Evolutionary conservation across 2,797 vertebrate species (phyloP), one percentile per base, ranked within the genome.

Genomic region (Enteromius radiatus): DNA sequence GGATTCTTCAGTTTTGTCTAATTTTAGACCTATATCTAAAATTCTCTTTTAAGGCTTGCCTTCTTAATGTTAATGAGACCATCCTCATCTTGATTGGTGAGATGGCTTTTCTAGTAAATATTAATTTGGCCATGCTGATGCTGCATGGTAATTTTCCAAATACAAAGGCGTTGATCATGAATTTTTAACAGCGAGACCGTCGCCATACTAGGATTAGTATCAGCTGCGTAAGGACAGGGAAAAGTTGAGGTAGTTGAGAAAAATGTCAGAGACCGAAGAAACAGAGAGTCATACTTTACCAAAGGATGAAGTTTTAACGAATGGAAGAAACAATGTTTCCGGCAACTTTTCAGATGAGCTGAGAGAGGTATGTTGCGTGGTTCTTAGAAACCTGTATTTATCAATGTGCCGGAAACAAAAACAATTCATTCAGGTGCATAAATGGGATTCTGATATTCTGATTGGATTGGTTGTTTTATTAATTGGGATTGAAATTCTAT

Each of bases 361-460:
- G 78, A 86, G 81, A 75, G 91, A 92, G 89, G 93, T 92, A 84
- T 88, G 90, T 52, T 63, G 36, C 11, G n/a, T 41, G 45, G 45
- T 45, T 68, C 33, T 52, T 23, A 19, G 28, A 28, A 26, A 28
- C 21, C 8, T 49, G 28, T 56, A 19, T n/a, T 69, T 15, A 71
- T 61, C 54, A 31, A 5, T 45, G 12, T n/a, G 8, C 4, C 2
- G 23, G 7, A 5, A 80, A 43, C 17, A 33, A 33, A 33, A 33
- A 33, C 2, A 33, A 36, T 36, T 36, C 5, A 1, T 36, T 36
- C 33, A 45, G 38, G 33, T 33, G 17, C 33, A 36, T 36, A 36
- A 5, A 36, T 63, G 19, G 3, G 14, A 11, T 23, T 59, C 10
- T 36, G 28, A 49, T 19, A 56, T 1, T 43, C 17, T 12, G 10